Percentiles rank a stretch among this genome's conserved stretches.
These are phyloP conservation scores for Paralvinella palmiformis DNA, from an alignment of 1,140 invertebrate species.

Conservation along the genomic window DNA sequence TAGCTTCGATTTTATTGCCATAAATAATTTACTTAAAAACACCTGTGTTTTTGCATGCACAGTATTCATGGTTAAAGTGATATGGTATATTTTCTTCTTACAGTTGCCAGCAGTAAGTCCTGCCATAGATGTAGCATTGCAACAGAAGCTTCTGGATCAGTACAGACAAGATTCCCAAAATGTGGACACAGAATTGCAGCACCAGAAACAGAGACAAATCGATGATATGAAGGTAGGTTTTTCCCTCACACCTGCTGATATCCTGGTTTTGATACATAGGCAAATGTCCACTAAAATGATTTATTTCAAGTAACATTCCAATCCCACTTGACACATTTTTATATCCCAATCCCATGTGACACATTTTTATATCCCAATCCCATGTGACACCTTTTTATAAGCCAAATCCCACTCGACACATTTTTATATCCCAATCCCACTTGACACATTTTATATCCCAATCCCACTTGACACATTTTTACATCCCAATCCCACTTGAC, in stretches of 20 bases:
- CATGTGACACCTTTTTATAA: no score
- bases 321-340: no score
- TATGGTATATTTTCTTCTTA: neutral
- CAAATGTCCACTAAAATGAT: no score
- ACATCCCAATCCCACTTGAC: no score
- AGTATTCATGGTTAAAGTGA: neutral
- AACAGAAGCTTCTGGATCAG: conserved; percentile 37
- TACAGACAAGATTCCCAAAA: conserved; percentile 32
- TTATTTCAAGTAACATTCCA: no score
- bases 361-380: no score
- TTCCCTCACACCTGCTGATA: neutral
- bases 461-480: no score
- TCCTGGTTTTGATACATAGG: no score
- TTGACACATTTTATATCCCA: no score
- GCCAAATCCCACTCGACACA: no score
- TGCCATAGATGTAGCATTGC: conserved; percentile 8
- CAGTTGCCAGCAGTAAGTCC: conserved; percentile 12
- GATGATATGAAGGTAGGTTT: conserved; percentile 33
- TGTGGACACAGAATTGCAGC: conserved; percentile 27
- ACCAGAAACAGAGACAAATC: conserved; percentile 33
- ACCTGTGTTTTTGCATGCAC: neutral
- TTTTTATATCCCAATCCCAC: no score
- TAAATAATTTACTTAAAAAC: neutral
- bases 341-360: no score
- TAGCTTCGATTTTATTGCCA: neutral